These are phyloP conservation scores for Anagrus nilaparvatae DNA, from an alignment of 1,140 invertebrate species.

Conservation along the genomic window DNA sequence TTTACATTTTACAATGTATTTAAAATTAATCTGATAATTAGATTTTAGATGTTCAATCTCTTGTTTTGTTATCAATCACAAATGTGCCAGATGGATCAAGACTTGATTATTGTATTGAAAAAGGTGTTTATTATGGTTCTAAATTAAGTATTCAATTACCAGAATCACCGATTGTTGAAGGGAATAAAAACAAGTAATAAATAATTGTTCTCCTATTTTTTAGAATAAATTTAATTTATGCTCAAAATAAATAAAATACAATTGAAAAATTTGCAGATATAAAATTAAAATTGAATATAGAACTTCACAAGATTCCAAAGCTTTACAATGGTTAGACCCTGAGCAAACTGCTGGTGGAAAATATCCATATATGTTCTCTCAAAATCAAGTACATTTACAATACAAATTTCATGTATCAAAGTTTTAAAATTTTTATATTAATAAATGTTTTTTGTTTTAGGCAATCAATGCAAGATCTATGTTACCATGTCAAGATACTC, in stretches of 20 bases:
- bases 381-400: constrained; percentile 62
- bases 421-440: constrained; percentile 2
- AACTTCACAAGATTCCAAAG: constrained; percentile 63
- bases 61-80: constrained; percentile 53
- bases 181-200: constrained; percentile 17
- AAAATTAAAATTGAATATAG: constrained; percentile 62
- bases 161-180: constrained; percentile 23
- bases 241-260: not conserved
- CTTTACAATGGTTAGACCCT: constrained; percentile 80
- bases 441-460: constrained; percentile 40
- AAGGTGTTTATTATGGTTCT: constrained; percentile 62
- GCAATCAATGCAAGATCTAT: constrained; percentile 83
- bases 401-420: constrained; percentile 12
- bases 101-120: constrained; percentile 53
- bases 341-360: constrained; percentile 80
- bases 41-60: constrained; percentile 68
- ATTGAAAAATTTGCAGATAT: constrained; percentile 40
- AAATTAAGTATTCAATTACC: constrained; percentile 65
- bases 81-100: constrained; percentile 43
- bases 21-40: constrained; percentile 38
- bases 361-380: constrained; percentile 85
- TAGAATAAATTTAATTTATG: constrained; percentile 4
- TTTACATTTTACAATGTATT: constrained; percentile 12
- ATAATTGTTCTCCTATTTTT: not conserved
- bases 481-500: constrained; percentile 89